Conservation (phyloP, 2,888 invertebrate species). For the Gerris lacustris region DNA sequence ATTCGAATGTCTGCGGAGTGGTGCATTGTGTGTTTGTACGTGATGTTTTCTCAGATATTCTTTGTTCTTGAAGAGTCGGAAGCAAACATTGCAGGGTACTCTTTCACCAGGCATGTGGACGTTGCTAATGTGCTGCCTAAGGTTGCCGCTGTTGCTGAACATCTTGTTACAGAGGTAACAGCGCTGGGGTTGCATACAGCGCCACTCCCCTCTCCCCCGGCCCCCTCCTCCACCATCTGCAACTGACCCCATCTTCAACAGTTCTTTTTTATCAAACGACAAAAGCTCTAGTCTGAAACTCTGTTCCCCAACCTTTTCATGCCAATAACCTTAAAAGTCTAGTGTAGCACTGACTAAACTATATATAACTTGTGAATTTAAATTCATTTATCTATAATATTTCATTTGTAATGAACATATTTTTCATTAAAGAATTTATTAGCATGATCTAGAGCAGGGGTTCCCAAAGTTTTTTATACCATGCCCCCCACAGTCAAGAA, state of each 20-base stretch:
- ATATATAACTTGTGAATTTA: too few relatives aligned
- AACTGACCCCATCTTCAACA: not conserved
- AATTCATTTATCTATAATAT: too few relatives aligned
- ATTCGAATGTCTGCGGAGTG: conserved; percentile 29
- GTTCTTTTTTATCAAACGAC: too few relatives aligned
- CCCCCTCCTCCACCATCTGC: conserved; percentile 19
- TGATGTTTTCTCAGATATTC: conserved; percentile 36
- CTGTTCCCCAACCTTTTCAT: too few relatives aligned
- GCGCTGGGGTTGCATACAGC: conserved; percentile 35
- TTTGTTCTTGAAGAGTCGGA: conserved; percentile 35
- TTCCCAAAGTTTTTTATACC: too few relatives aligned
- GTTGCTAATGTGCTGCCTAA: conserved; percentile 36
- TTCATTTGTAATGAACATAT: too few relatives aligned
- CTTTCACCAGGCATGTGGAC: conserved; percentile 35
- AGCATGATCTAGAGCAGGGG: too few relatives aligned
- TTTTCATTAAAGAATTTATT: too few relatives aligned
- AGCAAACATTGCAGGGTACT: conserved; percentile 34
- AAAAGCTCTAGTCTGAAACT: too few relatives aligned
- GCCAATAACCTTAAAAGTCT: too few relatives aligned
- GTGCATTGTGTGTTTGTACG: conserved; percentile 35
- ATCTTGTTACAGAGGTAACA: conserved; percentile 35
- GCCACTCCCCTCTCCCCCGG: conserved; percentile 31
- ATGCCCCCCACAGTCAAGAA: too few relatives aligned
- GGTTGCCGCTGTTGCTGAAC: conserved; percentile 35
- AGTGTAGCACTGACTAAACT: too few relatives aligned